These are phyloP conservation scores for Verasper variegatus DNA, from an alignment of 2,113 vertebrate species.

Conservation along the genomic window DNA sequence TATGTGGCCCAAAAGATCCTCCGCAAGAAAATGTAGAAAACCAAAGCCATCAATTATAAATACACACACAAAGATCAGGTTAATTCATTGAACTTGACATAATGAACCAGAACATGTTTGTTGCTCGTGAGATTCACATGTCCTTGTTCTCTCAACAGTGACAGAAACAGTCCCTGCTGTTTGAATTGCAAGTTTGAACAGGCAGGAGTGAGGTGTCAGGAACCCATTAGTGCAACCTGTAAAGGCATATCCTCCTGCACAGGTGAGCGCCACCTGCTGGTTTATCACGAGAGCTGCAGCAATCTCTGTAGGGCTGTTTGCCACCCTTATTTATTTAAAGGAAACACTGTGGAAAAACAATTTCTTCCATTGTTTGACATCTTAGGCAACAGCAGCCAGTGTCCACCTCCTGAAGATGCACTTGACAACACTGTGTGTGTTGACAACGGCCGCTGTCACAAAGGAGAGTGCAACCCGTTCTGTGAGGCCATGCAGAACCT, in stretches of 20 bases:
- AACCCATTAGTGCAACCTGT: slow-evolving; percentile 94
- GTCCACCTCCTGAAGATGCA: slow-evolving; percentile 90
- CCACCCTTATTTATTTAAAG: not conserved
- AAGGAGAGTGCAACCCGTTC: slow-evolving; percentile 93
- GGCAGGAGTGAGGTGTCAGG: slow-evolving; percentile 90
- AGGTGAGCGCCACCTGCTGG: slow-evolving; percentile 82
- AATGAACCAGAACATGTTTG: not conserved
- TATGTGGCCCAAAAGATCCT: slow-evolving; percentile 56
- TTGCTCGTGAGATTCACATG: not conserved
- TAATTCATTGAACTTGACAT: not conserved
- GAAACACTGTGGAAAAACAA: not conserved
- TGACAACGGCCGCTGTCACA: slow-evolving; percentile 90
- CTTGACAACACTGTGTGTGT: slow-evolving; percentile 87
- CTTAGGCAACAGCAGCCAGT: slow-evolving; percentile 90
- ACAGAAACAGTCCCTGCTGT: slow-evolving; percentile 96
- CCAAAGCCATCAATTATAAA: not conserved
- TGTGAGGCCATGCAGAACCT: slow-evolving; percentile 88
- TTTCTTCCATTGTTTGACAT: not conserved
- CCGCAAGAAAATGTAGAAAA: not conserved
- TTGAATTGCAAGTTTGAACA: slow-evolving; percentile 87
- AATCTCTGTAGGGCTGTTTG: not conserved
- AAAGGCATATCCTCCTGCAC: slow-evolving; percentile 93
- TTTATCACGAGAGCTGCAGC: not conserved
- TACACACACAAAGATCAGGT: not conserved
- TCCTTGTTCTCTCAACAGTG: slow-evolving; percentile 79